Base-by-base conservation (phyloP, 2,888 invertebrate species). In the Sympetrum striolatum region DNA sequence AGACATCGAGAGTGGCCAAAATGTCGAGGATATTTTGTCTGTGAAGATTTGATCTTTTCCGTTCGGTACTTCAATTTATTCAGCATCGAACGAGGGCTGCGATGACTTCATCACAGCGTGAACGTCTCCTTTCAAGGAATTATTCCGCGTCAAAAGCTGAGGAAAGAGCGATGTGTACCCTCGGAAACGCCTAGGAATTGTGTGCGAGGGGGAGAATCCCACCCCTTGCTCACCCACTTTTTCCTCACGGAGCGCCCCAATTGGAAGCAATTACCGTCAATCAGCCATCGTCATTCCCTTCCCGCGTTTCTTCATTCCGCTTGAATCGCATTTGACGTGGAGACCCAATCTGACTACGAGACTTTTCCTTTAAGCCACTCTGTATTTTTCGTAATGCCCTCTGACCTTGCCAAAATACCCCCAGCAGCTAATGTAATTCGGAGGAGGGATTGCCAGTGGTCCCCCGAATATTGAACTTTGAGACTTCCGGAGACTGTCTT, bases 231-330 rank as follows among this genome's bases (percentile, higher is more conserved):
- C 73, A 25, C 73, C 73, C 73, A 12, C 64, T 60, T 60, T 86
- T 60, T 60, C 60, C 64, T 60, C 39, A 35, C 82, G 82, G 82
- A 82, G 60, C 86, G 60, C 64, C 37, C 86, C 86, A 86, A 86
- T 86, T 86, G 53, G 86, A 86, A 64, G 60, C 86, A 86, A 86
- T 86, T 86, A 86, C 86, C 86, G 86, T 86, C 86, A 86, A 86
- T 86, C 86, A 86, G 86, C 86, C 37, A 86, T 60, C 60, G 60
- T 64, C 86, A 18, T n/a, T 22, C 82, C 18, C 82, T 58, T 53
- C 82, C 2, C 81, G 22, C n/a, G 18, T 81, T 44, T 39, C 0
- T 44, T 81, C 39, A 18, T 39, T 64, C 60, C 64, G 64, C 64
- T 25, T n/a, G n/a, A n/a, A n/a, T 25, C n/a, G 18, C 25, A 31